Evolutionary conservation across 2,113 vertebrate genomes (phyloP).

Genomic region (Choloepus hoffmanni): DNA sequence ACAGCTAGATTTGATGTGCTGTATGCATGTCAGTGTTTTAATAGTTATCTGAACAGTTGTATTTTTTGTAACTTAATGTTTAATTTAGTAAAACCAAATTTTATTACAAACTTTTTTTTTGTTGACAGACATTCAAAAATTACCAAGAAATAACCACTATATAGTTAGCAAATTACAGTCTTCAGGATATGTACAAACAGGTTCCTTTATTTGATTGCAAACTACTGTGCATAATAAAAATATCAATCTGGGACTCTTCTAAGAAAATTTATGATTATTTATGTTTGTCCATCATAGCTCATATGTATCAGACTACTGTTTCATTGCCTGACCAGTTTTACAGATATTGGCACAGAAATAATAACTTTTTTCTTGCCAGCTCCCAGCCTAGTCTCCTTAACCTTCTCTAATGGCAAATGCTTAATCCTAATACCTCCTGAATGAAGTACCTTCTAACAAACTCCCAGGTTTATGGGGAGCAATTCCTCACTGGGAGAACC

Average conservation of each 20-base stretch:
- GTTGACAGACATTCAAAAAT: slow-evolving; percentile 49
- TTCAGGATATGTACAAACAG: slow-evolving; percentile 40
- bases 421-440: neutral
- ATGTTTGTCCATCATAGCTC: neutral
- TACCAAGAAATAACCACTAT: slow-evolving; percentile 44
- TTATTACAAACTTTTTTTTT: slow-evolving; percentile 21
- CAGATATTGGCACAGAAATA: neutral
- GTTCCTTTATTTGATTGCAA: neutral
- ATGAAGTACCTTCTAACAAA: neutral
- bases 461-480: neutral
- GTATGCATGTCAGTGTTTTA: neutral
- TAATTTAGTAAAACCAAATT: slow-evolving; percentile 43
- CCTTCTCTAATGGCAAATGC: neutral
- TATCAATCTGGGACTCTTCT: neutral
- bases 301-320: neutral
- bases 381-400: neutral
- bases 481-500: neutral
- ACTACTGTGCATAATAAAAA: slow-evolving; percentile 5
- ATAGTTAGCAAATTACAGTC: slow-evolving; percentile 40
- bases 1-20: neutral
- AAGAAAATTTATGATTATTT: neutral
- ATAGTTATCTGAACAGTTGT: neutral
- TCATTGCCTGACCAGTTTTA: neutral
- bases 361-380: neutral
- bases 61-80: slow-evolving; percentile 66